These are phyloP conservation scores for Anthopleura sola DNA, from an alignment of 64 coral and sea anemone species.

Conservation along the genomic window DNA sequence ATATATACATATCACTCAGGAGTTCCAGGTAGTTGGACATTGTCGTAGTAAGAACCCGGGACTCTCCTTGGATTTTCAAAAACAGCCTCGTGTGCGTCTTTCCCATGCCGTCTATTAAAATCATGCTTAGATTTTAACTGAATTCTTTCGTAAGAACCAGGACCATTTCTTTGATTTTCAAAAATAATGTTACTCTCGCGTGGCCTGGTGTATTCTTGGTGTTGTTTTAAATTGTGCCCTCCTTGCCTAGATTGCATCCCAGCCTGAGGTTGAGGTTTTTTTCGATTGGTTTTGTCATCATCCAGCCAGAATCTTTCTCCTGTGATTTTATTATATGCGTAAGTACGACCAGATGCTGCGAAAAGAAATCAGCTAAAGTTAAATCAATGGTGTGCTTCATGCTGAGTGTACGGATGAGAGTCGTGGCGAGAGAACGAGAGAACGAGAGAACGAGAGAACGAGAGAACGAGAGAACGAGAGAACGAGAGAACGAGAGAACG, in stretches of 20 bases:
- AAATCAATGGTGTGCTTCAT: neutral
- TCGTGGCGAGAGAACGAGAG: too few relatives aligned
- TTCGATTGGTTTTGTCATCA: conserved; percentile 6
- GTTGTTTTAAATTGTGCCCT: neutral
- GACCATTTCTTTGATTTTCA: too few relatives aligned
- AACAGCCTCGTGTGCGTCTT: neutral
- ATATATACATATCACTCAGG: neutral
- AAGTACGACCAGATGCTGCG: conserved; percentile 17
- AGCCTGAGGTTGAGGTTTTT: conserved; percentile 5
- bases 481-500: too few relatives aligned
- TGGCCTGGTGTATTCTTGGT: too few relatives aligned
- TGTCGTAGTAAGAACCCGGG: neutral
- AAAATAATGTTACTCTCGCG: too few relatives aligned
- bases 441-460: too few relatives aligned
- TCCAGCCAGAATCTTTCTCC: conserved; percentile 35
- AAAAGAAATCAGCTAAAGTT: neutral
- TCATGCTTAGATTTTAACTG: conserved; percentile 8
- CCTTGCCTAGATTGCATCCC: conserved; percentile 4
- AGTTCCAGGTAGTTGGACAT: conserved; percentile 33
- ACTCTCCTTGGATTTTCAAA: conserved; percentile 2
- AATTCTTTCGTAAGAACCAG: too few relatives aligned
- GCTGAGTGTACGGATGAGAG: too few relatives aligned
- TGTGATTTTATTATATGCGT: conserved; percentile 43
- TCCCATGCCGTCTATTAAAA: too few relatives aligned
- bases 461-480: too few relatives aligned